Base-by-base conservation (phyloP, 2,888 invertebrate genomes). In the Hypselothyrea guttata region DNA sequence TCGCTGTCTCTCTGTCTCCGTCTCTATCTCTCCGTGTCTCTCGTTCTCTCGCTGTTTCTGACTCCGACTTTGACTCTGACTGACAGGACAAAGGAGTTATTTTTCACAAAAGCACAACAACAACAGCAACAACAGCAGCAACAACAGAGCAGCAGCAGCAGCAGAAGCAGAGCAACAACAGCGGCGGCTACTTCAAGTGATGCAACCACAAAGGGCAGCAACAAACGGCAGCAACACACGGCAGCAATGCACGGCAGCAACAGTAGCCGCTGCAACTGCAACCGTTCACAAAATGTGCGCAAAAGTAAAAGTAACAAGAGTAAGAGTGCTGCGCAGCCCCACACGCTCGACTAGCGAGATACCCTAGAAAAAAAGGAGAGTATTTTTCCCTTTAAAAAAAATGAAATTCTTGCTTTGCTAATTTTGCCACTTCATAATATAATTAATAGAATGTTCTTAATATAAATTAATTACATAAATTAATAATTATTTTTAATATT, bases 1-100 rank as follows among this genome's bases (percentile, higher is more conserved):
- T 62, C 47, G 55, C 45, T 44, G 15, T 35, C 33, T 35, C 38
- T 57, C 45, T 62, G 27, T 15, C 40, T 41, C 18, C 13, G 42
- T 13, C 30, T 42, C n/a, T n/a, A n/a, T n/a, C n/a, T n/a, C n/a
- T 31, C 75, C 56, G 5, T 62, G 45, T 55, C 45, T 44, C 13
- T 35, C 33, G 35, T 34, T 57, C 45, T 62, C 18, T 15, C 40
- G 22, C 18, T 9, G 42, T 13, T 15, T 42, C 34, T 38, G 38
- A 22, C 22, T 22, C 22, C 22, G 5, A 22, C 38, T 42, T 54
- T 40, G 49, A 58, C 59, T 41, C 64, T 81, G 79, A 88, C 81
- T 88, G 87, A 88, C 87, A 88, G 87, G 88, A 88, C 87, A 88
- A 88, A 88, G 84, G 82, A 86, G 86, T 72, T 87, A 87, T 87